A percentile compares a stretch with the other conserved stretches of the same genome.
Conservation (phyloP, 1,140 invertebrate species). For the Halictus rubicundus region DNA sequence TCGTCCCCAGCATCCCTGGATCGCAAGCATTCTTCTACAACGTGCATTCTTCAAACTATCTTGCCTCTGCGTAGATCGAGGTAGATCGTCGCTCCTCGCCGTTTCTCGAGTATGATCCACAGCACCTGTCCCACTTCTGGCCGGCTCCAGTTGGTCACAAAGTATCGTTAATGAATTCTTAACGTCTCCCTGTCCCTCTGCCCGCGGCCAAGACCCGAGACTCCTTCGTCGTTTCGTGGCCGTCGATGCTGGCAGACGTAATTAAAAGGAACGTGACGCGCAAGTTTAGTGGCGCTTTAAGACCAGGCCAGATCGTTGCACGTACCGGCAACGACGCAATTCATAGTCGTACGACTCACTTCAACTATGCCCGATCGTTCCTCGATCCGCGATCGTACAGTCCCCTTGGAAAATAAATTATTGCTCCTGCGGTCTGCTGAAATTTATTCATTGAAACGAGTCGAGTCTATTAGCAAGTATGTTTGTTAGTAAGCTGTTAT, state of each 20-base stretch:
- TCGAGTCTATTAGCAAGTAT: too few species aligned
- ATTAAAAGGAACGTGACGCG: slow-evolving; percentile 58
- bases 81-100: neutral
- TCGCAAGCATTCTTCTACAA: neutral
- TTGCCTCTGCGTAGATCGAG: neutral
- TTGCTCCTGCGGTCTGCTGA: too few species aligned
- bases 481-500: too few species aligned
- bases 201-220: slow-evolving; percentile 4
- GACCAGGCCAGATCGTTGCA: slow-evolving; percentile 38
- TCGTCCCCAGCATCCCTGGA: neutral
- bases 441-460: too few species aligned
- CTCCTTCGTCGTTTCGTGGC: slow-evolving; percentile 32
- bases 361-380: neutral
- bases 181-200: neutral
- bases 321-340: slow-evolving; percentile 42
- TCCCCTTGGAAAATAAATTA: too few species aligned
- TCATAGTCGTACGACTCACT: slow-evolving; percentile 51
- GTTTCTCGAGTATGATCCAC: slow-evolving; percentile 29
- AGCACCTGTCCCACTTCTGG: slow-evolving; percentile 46
- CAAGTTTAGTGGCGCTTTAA: slow-evolving; percentile 55
- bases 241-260: slow-evolving; percentile 52
- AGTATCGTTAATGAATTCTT: slow-evolving; percentile 55
- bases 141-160: slow-evolving; percentile 15
- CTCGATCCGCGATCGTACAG: too few species aligned
- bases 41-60: too few species aligned